Base-by-base conservation (phyloP, 2,888 invertebrate species). In the Morpho achilles region DNA sequence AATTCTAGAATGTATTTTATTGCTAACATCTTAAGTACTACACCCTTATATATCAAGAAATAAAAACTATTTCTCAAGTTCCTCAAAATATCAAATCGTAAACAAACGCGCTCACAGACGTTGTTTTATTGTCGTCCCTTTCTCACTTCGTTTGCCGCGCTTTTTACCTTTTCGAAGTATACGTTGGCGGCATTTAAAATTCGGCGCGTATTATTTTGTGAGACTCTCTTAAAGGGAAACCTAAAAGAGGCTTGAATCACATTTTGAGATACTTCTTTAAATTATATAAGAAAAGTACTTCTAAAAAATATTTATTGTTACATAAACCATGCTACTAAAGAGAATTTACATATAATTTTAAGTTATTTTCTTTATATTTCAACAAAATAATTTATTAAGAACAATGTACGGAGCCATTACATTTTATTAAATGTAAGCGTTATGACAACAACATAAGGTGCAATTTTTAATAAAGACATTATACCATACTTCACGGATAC, bases 51-150 rank as follows among this genome's bases (percentile, higher is more conserved):
- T 51, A 69, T 67, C 67, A 76, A 67, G 80, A 76, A 80, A 86
- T 89, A 89, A 85, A 88, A 82, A 82, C 89, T 80, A 88, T 82
- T 86, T 88, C 84, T 75, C 77, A 71, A 74, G 76, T 75, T 76
- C 77, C 72, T 78, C 76, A 73, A 80, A 81, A 80, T 82, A 82
- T 73, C 82, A 84, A 86, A 86, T 86, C 82, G 88, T 88, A 88
- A 88, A 89, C 88, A 89, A 88, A 86, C 85, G 83, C 74, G 75
- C 71, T 78, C 72, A 80, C 83, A 84, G 75, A 77, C 75, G 80
- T 78, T 88, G 88, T 90, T 89, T 90, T 89, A 88, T 88, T 87
- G 87, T 86, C 84, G 72, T 90, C 89, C 84, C 89, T 89, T 85
- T 90, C 89, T 71, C 80, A 74, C 89, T 68, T 77, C 78, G 76